Base-by-base conservation (phyloP, 30 jellyfish, hydroid and myxozoan species). In the Pelagia noctiluca region DNA sequence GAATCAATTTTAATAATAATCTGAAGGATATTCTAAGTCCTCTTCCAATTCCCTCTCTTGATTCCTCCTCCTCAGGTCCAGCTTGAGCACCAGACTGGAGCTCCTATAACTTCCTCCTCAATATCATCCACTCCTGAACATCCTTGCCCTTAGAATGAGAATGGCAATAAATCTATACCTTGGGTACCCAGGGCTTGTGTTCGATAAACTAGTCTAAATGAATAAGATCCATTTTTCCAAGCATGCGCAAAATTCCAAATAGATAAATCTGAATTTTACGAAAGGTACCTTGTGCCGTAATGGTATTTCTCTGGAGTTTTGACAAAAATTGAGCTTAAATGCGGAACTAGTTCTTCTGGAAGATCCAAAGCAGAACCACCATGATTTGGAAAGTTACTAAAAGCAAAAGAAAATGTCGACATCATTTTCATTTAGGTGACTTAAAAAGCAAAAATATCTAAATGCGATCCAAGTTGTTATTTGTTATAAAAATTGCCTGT, bases 211-310 rank as follows among this genome's bases (percentile, higher is more conserved):
- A n/a, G n/a, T n/a, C n/a, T n/a, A 42, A 42, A 42, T 42, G 16
- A 42, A 8, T 8, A 42, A 42, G 57, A 42, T 42, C 12, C 57
- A 5, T 8, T 5, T 5, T 42, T 42, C 57, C 12, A 8, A 5
- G 16, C 12, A 16, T 5, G 16, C 8, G 12, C 16, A 42, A 42
- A 16, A 8, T 42, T 8, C 57, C 16, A 42, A 42, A 5, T 5
- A 42, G 16, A 5, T 5, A 16, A 8, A 42, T 42, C 12, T 0
- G 74, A 77, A 25, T 16, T 19, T 10, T 54, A 33, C n/a, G 16
- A 19, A 80, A 34, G 21, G 7, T 38, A 87, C 96, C 96, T 78
- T 76, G 96, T 87, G 34, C 96, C 96, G 65, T 78, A 87, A 50
- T 50, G 34, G n/a, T 42, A 23, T 12, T 2, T 13, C 35, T 47